Evolutionary conservation across 2,888 invertebrate genomes (phyloP), one percentile per base, ranked within the genome.

Genomic region (Furcula furcula): DNA sequence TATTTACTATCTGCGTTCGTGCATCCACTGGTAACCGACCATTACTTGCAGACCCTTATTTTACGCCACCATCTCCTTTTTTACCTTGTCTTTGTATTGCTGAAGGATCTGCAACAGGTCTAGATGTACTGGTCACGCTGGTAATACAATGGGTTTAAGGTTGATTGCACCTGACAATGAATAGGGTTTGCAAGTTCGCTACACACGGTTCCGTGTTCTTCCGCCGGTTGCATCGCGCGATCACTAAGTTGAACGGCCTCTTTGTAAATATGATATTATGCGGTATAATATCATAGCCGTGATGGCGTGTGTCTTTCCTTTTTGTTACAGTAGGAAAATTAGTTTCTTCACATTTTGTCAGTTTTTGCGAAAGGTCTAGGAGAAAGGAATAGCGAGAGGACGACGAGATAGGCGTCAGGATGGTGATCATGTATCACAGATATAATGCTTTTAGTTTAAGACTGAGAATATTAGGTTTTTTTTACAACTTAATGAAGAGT

Each of bases 61-160:
- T n/a, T n/a, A n/a, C 12, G 1, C 19, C 54, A 50, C 38, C 40
- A 47, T 52, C 49, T 52, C 31, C 52, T 11, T 46, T 22, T 33
- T 3, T 16, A 1, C 15, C 15, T 27, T 32, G 6, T 22, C 15
- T 23, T 25, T 15, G 18, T 40, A 21, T 29, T 51, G 35, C 29
- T 14, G 36, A 48, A 47, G 65, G 51, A 36, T 52, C 45, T 39
- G 56, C 11, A n/a, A n/a, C n/a, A 46, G 68, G 14, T 51, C 66
- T 53, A 33, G 47, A 35, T 50, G 46, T 18, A 34, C 28, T 66
- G 64, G 75, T 33, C 18, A 23, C 25, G 36, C 22, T 50, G 40
- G 47, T 63, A 65, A 73, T 82, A 85, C 85, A 85, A 85, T 84
- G 70, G 65, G 76, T 83, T 76, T 77, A 58, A 74, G 80, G 79